Evolutionary conservation across 2,113 vertebrate genomes (phyloP).

Genomic region (Hypomesus transpacificus): DNA sequence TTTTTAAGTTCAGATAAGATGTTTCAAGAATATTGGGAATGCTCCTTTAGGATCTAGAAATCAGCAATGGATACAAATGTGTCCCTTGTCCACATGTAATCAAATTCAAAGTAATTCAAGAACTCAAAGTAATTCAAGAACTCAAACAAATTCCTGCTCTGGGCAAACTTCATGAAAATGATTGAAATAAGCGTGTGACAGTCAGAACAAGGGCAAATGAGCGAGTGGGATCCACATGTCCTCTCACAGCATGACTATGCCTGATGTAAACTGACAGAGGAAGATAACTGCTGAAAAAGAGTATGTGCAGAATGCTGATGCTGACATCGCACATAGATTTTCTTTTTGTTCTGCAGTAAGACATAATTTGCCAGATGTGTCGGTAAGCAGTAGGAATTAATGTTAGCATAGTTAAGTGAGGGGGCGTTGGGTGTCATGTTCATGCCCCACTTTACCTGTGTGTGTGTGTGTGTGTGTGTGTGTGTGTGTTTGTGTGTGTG

Average conservation of each 20-base stretch:
- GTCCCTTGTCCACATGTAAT: no score
- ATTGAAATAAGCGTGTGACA: neutral
- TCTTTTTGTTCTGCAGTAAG: neutral
- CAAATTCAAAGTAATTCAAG: no score
- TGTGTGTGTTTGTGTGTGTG: neutral
- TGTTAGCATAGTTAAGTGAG: no score
- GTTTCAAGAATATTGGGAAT: no score
- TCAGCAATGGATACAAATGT: no score
- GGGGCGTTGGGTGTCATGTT: no score
- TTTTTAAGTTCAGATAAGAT: no score
- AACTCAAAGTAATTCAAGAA: no score
- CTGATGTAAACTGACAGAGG: constrained; percentile 3
- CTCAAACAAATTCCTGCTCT: neutral
- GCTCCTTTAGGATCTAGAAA: no score
- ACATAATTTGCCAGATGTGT: neutral
- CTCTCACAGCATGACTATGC: neutral
- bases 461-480: constrained; percentile 5
- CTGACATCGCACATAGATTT: neutral
- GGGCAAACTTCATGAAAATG: neutral
- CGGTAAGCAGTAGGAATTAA: neutral
- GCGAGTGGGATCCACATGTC: neutral
- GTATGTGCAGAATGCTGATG: constrained; percentile 3
- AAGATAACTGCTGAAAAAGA: neutral
- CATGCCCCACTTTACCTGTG: no score
- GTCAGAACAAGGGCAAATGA: neutral